phyloP scores from a whole-genome alignment of 2,113 vertebrate species.

The Coptodon bakossiorum region DNA sequence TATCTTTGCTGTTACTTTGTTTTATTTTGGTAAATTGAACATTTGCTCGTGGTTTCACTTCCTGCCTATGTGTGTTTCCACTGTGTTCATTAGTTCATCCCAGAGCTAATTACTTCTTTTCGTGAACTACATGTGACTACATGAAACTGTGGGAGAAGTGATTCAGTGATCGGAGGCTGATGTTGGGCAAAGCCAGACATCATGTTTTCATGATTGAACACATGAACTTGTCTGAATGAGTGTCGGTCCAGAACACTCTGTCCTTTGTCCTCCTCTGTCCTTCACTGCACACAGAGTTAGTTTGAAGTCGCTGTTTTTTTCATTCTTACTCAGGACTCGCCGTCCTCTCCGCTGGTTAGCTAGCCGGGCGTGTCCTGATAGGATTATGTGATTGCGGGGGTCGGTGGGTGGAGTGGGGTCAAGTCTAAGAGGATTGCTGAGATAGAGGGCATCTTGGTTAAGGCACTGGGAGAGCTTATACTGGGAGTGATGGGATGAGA shows the following conservation, averaged over 20 bases:
- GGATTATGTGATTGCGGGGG: conserved; percentile 50
- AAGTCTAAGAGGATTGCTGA: conserved; percentile 52
- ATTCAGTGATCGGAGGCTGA: neutral
- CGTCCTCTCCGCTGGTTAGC: neutral
- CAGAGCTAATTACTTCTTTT: neutral
- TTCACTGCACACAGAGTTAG: neutral
- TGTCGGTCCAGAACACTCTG: neutral
- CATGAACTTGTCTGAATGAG: neutral
- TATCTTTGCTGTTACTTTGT: neutral
- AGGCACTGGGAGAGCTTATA: neutral
- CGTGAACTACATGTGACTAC: neutral
- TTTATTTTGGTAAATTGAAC: neutral
- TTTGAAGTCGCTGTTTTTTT: neutral
- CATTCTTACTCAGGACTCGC: neutral
- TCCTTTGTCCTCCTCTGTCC: neutral
- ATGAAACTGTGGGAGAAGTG: neutral
- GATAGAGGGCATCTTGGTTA: neutral
- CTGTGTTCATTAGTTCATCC: neutral
- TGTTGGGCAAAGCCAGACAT: neutral
- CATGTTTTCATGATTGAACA: neutral
- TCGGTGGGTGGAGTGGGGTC: conserved; percentile 35
- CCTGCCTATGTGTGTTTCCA: neutral
- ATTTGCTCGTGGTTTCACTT: neutral
- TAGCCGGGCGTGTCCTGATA: conserved; percentile 6
- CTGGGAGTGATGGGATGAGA: neutral